Base-by-base conservation (phyloP, 1,140 invertebrate genomes). In the Sinonovacula constricta region DNA sequence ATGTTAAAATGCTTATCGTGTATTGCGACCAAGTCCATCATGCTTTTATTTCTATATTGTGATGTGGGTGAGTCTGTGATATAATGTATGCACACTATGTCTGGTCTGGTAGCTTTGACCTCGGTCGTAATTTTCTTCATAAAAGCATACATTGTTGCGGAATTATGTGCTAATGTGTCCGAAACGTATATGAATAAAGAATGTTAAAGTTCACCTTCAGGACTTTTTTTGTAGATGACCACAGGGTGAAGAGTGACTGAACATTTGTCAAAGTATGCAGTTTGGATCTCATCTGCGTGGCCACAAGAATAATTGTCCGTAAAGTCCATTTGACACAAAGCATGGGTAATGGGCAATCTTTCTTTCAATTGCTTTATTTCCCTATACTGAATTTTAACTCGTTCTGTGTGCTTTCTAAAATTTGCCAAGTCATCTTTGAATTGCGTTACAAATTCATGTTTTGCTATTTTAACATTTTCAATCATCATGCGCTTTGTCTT, bases 281-380 rank as follows among this genome's bases (percentile, higher is more conserved):
- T 62, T 62, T 62, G 59, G 4, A 62, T 62, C n/a, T 62, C 59
- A 12, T 62, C 59, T 30, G 59, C 26, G 33, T 30, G 59, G 4
- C 59, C 59, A 62, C 59, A 62, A 4, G 59, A 62, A 62, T 62
- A 62, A n/a, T 30, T 62, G 7, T 62, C 59, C 12, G 81, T 69
- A 65, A 83, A 83, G 49, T 81, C 63, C 75, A 81, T 81, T 45
- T 79, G 75, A 0, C 81, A 18, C 5, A 81, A 62, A 30, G 63
- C 60, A 15, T 82, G 39, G 39, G 66, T 49, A 30, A 30, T 4
- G 22, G 68, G 68, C 18, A 80, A 60, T 18, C 70, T 69, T 36
- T 78, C 53, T 45, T 83, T 83, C n/a, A 80, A 36, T 54, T 12
- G 10, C 45, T 57, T 68, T 14, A 75, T 26, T 36, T 59, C 14